These are phyloP conservation scores for Lethenteron reissneri DNA, from an alignment of 2,113 vertebrate species.

Conservation along the genomic window DNA sequence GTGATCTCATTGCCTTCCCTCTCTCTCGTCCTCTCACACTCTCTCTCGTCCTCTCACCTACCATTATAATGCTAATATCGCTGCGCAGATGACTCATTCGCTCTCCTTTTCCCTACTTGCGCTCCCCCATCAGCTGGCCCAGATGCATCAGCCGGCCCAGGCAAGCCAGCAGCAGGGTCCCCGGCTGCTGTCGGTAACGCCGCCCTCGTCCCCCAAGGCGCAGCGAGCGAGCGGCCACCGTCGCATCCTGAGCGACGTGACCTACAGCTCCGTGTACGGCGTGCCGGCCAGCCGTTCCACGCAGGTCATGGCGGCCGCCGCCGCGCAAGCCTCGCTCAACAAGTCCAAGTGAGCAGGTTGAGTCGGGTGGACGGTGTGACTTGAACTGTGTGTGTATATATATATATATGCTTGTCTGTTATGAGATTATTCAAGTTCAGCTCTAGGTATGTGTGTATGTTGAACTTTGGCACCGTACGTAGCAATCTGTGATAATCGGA, in stretches of 20 bases:
- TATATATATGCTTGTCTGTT: too few relatives aligned
- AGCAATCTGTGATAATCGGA: too few relatives aligned
- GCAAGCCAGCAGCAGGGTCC: slow-evolving; percentile 3
- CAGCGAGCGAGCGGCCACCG: slow-evolving; percentile 58
- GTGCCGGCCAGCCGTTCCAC: slow-evolving; percentile 93
- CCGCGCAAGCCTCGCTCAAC: slow-evolving; percentile 85
- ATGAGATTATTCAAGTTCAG: too few relatives aligned
- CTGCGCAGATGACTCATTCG: slow-evolving; percentile 8
- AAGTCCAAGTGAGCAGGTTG: slow-evolving; percentile 62
- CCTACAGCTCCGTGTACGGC: slow-evolving; percentile 79
- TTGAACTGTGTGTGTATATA: too few relatives aligned
- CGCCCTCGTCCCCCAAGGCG: slow-evolving; percentile 74
- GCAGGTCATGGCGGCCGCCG: slow-evolving; percentile 74
- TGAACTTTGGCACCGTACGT: too few relatives aligned
- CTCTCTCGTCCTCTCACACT: too few relatives aligned
- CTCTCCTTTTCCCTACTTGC: slow-evolving; percentile 17
- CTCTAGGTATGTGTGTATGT: too few relatives aligned
- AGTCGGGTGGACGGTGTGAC: too few relatives aligned
- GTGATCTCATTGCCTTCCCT: slow-evolving; percentile 13
- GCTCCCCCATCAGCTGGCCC: slow-evolving; percentile 22
- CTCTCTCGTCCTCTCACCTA: too few relatives aligned
- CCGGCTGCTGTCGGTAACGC: slow-evolving; percentile 43
- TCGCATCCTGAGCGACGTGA: slow-evolving; percentile 84
- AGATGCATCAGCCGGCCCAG: slow-evolving; percentile 18
- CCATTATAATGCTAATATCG: too few relatives aligned